Evolutionary conservation across 2,888 invertebrate genomes (phyloP), one percentile per base, ranked within the genome.

Genomic region (Andrena bicolor): DNA sequence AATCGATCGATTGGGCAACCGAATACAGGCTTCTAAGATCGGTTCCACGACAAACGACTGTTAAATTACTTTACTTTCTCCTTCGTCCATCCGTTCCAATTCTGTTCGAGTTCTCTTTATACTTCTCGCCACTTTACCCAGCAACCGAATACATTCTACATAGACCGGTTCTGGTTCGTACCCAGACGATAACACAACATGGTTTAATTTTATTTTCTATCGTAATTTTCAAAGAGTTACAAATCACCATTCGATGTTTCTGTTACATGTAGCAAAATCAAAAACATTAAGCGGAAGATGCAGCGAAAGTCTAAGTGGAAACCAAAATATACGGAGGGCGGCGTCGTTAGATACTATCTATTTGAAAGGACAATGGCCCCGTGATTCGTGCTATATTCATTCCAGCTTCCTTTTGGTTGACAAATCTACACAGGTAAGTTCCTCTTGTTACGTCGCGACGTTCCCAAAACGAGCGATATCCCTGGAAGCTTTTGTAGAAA

Each of bases 331-430:
- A 90, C 95, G 97, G 90, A 95, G 97, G 88, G 97, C 97, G 78
- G 97, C 97, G 53, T 97, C 97, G 5, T 94, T 97, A 88, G 97
- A 97, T 93, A 96, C 97, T 26, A 95, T 97, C 89, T 97, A 97
- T 94, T 95, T 97, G 90, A 96, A 96, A 92, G 97, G 97, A 90
- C 97, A 97, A 91, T 97, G 97, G 96, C 96, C 97, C 58, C 95
- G 96, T 89, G 97, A 97, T 91, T 94, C 94, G 84, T 96, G 96
- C 90, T 96, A 96, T 92, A 95, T 96, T 88, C 96, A 96, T 91
- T 95, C 96, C 88, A 96, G 96, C 86, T 94, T 96, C 85, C 94
- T 97, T 88, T 96, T 96, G 94, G 95, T 97, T 85, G 97, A 97
- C 93, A 97, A 97, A 94, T 96, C 97, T 78, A 97, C 97, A 89